phyloP scores from a whole-genome alignment of 2,888 invertebrate species.

The Eurois occulta region DNA sequence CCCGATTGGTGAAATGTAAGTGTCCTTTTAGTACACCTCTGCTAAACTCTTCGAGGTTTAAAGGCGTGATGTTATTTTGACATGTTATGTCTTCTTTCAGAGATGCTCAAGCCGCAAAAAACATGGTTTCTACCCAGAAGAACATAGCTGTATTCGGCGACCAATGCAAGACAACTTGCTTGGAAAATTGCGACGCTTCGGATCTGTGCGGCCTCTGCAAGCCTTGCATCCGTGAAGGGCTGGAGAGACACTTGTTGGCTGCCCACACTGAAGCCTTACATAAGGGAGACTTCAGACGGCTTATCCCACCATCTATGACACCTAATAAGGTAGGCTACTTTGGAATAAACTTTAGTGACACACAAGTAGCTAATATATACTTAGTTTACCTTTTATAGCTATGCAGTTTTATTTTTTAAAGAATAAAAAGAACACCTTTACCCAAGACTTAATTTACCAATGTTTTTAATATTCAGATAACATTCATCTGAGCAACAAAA shows the following conservation, averaged over 20 bases:
- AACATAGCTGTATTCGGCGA: constrained; percentile 94
- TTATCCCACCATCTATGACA: constrained; percentile 94
- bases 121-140: constrained; percentile 94
- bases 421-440: neutral
- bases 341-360: neutral
- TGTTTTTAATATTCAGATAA: neutral
- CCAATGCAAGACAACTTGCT: constrained; percentile 89
- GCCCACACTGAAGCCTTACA: constrained; percentile 96
- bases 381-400: neutral
- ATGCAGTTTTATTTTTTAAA: neutral
- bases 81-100: constrained; percentile 74
- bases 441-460: neutral
- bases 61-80: neutral
- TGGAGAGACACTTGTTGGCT: constrained; percentile 90
- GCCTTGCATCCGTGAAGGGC: constrained; percentile 92
- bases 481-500: neutral
- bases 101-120: constrained; percentile 82
- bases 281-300: constrained; percentile 94
- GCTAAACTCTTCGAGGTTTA: neutral
- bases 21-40: neutral
- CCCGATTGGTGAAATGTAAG: neutral
- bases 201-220: constrained; percentile 94
- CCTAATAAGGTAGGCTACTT: constrained; percentile 55
- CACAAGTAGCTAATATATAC: neutral
- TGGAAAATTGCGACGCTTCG: constrained; percentile 90